These are phyloP conservation scores for Carcinoscorpius rotundicauda DNA, from an alignment of 1,140 invertebrate genomes.

Conservation along the genomic window DNA sequence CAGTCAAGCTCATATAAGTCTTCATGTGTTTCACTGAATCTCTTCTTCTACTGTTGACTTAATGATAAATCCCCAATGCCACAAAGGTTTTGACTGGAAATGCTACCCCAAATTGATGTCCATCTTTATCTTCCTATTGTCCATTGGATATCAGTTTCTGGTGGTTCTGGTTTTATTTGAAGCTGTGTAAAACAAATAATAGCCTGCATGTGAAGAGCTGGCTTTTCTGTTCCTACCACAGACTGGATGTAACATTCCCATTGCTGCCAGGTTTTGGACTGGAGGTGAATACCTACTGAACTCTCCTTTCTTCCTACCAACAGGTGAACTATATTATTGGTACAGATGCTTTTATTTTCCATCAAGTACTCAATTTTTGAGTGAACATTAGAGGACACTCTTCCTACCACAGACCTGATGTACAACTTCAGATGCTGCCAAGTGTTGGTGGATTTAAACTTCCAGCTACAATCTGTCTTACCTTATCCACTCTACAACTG, in stretches of 20 bases:
- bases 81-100: no score
- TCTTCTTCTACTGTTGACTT: no score
- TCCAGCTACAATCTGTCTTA: no score
- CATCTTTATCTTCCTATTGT: background rate
- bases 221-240: background rate
- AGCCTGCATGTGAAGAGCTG: background rate
- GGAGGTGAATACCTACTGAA: background rate
- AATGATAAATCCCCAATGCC: no score
- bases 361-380: background rate
- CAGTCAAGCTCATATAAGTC: no score
- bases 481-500: no score
- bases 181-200: background rate
- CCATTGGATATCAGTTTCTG: background rate
- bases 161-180: background rate
- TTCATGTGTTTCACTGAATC: no score
- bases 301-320: background rate
- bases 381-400: no score
- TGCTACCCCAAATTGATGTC: no score
- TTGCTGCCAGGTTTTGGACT: background rate
- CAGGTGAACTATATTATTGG: background rate
- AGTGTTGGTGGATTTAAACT: no score
- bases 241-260: constrained; percentile 1
- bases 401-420: no score
- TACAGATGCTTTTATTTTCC: background rate
- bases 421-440: no score